A percentile compares a stretch with the other conserved stretches of the same genome.
These are phyloP conservation scores for Melanocharis versteri DNA, from an alignment of 2,113 vertebrate genomes.

Conservation along the genomic window DNA sequence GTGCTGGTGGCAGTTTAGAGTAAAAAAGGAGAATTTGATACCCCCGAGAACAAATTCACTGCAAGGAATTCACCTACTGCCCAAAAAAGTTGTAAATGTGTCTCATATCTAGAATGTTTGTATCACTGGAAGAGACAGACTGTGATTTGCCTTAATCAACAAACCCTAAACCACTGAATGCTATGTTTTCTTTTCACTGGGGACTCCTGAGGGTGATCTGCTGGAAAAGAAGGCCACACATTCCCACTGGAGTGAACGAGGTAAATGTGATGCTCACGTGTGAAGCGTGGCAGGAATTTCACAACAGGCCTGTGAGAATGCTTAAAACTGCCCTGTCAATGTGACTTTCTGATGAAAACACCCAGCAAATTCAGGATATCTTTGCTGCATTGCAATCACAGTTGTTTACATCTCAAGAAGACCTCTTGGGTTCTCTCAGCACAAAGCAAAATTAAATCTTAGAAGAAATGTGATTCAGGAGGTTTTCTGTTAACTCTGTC, in stretches of 20 bases:
- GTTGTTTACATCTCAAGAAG: not conserved
- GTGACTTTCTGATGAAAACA: not conserved
- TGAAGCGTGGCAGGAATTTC: conserved; percentile 4
- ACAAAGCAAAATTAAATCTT: not conserved
- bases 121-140: not conserved
- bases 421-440: not conserved
- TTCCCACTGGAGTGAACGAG: not conserved
- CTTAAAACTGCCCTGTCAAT: not conserved
- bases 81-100: not conserved
- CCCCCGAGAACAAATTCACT: not conserved
- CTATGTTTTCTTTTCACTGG: not conserved
- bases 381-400: not conserved
- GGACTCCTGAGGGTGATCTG: not conserved
- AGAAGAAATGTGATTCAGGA: not conserved
- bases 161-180: not conserved
- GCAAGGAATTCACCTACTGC: not conserved
- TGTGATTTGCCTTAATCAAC: not conserved
- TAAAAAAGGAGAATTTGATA: not conserved
- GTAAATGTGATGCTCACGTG: not conserved
- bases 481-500: not conserved
- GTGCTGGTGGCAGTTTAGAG: not conserved
- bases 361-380: not conserved
- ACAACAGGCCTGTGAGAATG: not conserved
- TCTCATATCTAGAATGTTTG: not conserved
- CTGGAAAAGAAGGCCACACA: not conserved